Evolutionary conservation across 2,797 vertebrate genomes (phyloP).

Genomic region (Poeciliopsis infans): DNA sequence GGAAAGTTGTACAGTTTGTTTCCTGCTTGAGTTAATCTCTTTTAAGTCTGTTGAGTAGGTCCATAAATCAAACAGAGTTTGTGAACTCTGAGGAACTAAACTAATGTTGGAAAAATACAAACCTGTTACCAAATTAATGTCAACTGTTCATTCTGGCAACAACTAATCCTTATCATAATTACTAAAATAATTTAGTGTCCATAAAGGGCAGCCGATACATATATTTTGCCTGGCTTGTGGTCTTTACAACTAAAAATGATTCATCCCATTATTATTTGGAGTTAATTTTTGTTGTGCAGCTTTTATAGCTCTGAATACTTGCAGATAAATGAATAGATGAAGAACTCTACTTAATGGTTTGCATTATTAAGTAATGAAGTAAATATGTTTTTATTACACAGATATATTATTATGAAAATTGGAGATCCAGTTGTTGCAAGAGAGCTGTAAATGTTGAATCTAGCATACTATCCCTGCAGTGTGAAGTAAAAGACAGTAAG

Average conservation of each 20-base stretch:
- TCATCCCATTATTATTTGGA: conserved; percentile 21
- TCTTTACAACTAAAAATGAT: neutral
- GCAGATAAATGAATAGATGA: conserved; percentile 20
- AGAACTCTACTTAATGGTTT: conserved; percentile 12
- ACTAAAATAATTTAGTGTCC: conserved; percentile 63
- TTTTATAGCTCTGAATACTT: conserved; percentile 15
- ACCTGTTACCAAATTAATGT: conserved; percentile 56
- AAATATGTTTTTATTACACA: conserved; percentile 4
- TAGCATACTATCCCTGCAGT: neutral
- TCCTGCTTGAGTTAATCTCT: conserved; percentile 13
- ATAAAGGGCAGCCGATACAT: conserved; percentile 46
- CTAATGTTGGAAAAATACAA: conserved; percentile 66
- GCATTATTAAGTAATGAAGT: neutral
- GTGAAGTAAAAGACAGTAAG: neutral
- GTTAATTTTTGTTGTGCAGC: neutral
- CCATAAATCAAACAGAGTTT: conserved; percentile 51
- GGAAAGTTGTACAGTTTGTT: conserved; percentile 15
- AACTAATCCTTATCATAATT: conserved; percentile 65
- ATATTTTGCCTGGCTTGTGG: conserved; percentile 4
- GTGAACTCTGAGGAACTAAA: conserved; percentile 35
- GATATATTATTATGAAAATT: neutral
- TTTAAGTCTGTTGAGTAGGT: conserved; percentile 41
- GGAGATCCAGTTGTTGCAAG: neutral
- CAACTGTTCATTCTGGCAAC: neutral
- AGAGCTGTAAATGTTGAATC: neutral